Base-by-base conservation (phyloP, 2,888 invertebrate species). In the Apoda limacodes region DNA sequence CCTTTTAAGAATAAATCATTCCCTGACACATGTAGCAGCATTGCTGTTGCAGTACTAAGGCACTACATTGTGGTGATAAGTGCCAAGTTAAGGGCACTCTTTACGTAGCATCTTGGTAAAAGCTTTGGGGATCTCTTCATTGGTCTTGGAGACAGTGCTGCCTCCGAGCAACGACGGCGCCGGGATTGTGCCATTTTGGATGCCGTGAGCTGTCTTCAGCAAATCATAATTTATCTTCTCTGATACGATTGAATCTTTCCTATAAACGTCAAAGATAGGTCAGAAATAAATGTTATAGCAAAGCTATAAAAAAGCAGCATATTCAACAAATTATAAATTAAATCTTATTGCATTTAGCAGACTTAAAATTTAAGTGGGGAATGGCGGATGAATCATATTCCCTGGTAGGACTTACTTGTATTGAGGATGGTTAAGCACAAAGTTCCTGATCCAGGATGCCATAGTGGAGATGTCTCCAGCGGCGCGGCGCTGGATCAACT, bases 381-480 rank as follows among this genome's bases (percentile, higher is more conserved):
- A n/a, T 9, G n/a, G n/a, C 22, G 13, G 9, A 21, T 5, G 2
- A n/a, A 27, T 19, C 15, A 5, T 13, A 21, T 25, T 23, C 2
- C 7, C 7, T 30, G 25, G 17, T 21, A 20, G 13, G 5, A 69
- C 82, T 82, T 61, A 93, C 93, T 91, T 90, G 78, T 98, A 98
- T 24, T 90, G 88, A 0, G 93, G 88, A 80, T 99, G 99, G 9
- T 83, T 82, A 22, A 85, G 83, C 31, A 99, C 92, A 76, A 95
- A 96, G 39, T 92, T 85, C 26, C 99, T 85, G 59, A 98, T 91
- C 96, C 97, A 99, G 17, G 90, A 83, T 22, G 99, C 99, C 48
- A 95, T 94, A 30, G 99, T 99, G 57, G 88, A 82, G 31, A 97
- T 85, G 62, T 95, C 92, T 14, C 98, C 98, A 48, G 90, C 86